A percentile compares a stretch with the other conserved stretches of the same genome.
Evolutionary conservation across 2,888 invertebrate genomes (phyloP).

Genomic region (Lasioglossum lativentre): DNA sequence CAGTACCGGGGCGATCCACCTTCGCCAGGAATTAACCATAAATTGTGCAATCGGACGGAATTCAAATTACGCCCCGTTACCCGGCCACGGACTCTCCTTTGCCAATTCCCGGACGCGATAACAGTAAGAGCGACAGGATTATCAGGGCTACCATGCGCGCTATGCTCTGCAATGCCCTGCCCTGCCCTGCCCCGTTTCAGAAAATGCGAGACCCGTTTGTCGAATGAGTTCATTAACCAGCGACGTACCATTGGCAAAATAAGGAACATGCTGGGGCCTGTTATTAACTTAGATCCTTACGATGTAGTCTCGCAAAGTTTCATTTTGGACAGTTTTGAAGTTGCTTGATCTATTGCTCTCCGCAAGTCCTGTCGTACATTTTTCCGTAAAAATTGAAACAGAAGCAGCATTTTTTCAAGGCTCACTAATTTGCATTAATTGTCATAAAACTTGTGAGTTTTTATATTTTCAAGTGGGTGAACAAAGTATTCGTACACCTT

Average conservation of each 20-base stretch:
- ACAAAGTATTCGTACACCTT: no score
- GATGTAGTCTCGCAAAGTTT: no score
- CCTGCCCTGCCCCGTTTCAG: background rate
- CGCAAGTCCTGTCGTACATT: no score
- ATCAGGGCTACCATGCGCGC: background rate
- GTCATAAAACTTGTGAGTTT: background rate
- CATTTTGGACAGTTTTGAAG: background rate
- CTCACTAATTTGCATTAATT: background rate
- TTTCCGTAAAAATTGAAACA: background rate
- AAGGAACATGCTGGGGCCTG: no score
- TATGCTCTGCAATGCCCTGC: no score
- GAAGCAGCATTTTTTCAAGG: background rate
- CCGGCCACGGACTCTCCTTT: background rate
- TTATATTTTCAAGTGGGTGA: no score
- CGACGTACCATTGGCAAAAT: background rate
- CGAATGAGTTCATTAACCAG: background rate
- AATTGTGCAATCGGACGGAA: conserved; percentile 40
- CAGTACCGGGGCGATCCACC: conserved; percentile 26
- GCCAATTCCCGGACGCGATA: conserved; percentile 14
- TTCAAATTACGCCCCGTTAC: conserved; percentile 36
- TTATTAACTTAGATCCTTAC: background rate
- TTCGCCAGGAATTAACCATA: conserved; percentile 36
- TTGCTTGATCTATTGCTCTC: background rate
- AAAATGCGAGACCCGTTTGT: background rate
- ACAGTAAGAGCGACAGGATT: background rate